Conservation (phyloP, 2,888 invertebrate species). For the Leucophenga maculata region DNA sequence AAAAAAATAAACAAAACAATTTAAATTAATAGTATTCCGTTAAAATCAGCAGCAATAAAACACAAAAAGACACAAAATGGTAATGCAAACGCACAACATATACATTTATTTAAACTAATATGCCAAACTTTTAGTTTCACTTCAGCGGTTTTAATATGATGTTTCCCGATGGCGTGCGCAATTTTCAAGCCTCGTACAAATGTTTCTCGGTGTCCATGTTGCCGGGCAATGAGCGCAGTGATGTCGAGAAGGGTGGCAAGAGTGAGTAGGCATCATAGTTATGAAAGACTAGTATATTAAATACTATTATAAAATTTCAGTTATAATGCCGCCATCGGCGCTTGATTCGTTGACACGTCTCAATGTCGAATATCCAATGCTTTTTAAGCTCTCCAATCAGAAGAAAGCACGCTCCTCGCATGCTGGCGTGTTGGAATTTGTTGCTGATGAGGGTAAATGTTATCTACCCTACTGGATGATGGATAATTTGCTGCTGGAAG, state of each 20-base stretch:
- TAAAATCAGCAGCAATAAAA: slow-evolving; percentile 8
- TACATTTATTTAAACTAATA: background rate
- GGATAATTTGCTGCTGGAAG: slow-evolving; percentile 91
- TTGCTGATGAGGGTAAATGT: slow-evolving; percentile 98
- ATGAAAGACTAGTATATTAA: too few species aligned
- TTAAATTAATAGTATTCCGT: background rate
- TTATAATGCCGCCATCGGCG: slow-evolving; percentile 98
- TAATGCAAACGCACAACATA: background rate
- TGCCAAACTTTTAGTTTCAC: slow-evolving; percentile 73
- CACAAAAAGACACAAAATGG: slow-evolving; percentile 22
- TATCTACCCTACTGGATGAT: slow-evolving; percentile 99
- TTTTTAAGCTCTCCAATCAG: slow-evolving; percentile 94
- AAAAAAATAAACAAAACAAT: slow-evolving; percentile 31
- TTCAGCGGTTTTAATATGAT: slow-evolving; percentile 88
- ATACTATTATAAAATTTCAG: slow-evolving; percentile 74
- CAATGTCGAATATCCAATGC: slow-evolving; percentile 98
- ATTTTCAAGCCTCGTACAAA: slow-evolving; percentile 87
- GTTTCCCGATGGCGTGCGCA: slow-evolving; percentile 87
- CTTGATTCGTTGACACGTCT: slow-evolving; percentile 91
- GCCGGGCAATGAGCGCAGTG: slow-evolving; percentile 92
- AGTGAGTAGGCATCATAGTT: slow-evolving; percentile 76
- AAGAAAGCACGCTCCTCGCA: slow-evolving; percentile 90
- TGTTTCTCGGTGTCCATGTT: slow-evolving; percentile 97
- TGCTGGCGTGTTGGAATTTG: slow-evolving; percentile 97
- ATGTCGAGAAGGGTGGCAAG: slow-evolving; percentile 97